These are phyloP conservation scores for Enteromius treurensis DNA, from an alignment of 2,797 vertebrate genomes.

Conservation along the genomic window DNA sequence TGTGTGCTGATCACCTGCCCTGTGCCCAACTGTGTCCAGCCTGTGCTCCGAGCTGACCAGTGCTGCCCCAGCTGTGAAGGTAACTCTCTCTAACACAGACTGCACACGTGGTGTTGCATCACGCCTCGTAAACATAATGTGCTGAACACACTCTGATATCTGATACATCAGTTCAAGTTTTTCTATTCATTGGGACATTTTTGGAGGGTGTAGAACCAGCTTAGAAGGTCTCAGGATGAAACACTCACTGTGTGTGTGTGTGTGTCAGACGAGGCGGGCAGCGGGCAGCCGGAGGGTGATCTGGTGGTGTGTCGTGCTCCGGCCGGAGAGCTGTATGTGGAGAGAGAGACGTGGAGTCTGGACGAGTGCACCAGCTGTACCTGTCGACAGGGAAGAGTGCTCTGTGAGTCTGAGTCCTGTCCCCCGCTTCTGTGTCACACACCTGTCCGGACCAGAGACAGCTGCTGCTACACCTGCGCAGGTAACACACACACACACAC, in stretches of 20 bases:
- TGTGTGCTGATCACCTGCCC: constrained; percentile 83
- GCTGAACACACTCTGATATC: no score
- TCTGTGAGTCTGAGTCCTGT: constrained; percentile 82
- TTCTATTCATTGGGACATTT: background rate
- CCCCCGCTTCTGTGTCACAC: constrained; percentile 80
- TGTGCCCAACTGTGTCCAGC: constrained; percentile 76
- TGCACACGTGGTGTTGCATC: no score
- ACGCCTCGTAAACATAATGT: no score
- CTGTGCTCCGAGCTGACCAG: constrained; percentile 76
- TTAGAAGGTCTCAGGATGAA: no score
- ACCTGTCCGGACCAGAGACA: constrained; percentile 75
- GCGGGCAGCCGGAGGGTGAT: constrained; percentile 80
- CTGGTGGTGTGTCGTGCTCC: constrained; percentile 82
- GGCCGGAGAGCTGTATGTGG: constrained; percentile 81
- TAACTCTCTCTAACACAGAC: constrained; percentile 48
- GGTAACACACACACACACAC: constrained; percentile 63
- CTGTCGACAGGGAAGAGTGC: constrained; percentile 80
- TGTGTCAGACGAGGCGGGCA: constrained; percentile 79
- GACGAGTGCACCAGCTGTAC: constrained; percentile 82
- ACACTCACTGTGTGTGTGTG: background rate
- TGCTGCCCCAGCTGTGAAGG: constrained; percentile 84
- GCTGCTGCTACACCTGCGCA: constrained; percentile 80
- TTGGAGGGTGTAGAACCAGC: no score
- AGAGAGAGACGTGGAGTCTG: constrained; percentile 85
- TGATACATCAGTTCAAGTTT: background rate